Conservation (phyloP, 2,797 vertebrate species). For the Zenarchopterus dispar region DNA sequence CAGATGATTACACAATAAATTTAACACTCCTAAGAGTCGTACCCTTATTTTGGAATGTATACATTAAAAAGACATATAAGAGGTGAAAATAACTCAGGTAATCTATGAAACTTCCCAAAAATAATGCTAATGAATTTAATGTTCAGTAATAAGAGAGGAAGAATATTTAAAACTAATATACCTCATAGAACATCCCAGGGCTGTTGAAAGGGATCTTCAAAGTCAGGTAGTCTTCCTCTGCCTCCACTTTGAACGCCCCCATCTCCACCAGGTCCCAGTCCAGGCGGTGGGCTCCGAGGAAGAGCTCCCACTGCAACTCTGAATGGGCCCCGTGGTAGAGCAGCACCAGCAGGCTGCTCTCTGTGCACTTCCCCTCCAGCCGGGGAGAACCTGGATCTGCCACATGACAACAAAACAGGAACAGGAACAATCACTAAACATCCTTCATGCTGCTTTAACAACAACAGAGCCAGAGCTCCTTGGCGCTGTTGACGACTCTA, state of each 20-base stretch:
- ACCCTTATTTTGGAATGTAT: too few species aligned
- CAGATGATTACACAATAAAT: too few species aligned
- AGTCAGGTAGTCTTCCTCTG: conserved; percentile 68
- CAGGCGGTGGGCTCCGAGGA: conserved; percentile 69
- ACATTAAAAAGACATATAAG: too few species aligned
- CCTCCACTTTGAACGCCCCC: conserved; percentile 67
- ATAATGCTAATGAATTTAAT: too few species aligned
- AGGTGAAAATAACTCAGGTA: too few species aligned
- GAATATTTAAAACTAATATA: not conserved
- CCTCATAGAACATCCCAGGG: conserved; percentile 73
- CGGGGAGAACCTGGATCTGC: conserved; percentile 45
- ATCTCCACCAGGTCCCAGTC: conserved; percentile 60
- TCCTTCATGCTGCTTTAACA: too few species aligned
- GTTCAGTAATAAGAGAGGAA: too few species aligned
- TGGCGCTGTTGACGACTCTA: too few species aligned
- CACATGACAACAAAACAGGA: not conserved
- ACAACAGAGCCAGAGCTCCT: too few species aligned
- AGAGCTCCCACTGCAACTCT: conserved; percentile 77
- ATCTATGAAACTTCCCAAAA: too few species aligned
- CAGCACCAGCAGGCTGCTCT: conserved; percentile 62
- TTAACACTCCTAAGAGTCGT: too few species aligned
- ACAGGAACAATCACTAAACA: not conserved
- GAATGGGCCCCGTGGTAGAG: conserved; percentile 60
- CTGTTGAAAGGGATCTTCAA: conserved; percentile 77
- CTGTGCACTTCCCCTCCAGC: conserved; percentile 64